A percentile compares a stretch with the other conserved stretches of the same genome.
Conservation (phyloP, 2,113 vertebrate genomes). For the Amphiprion ocellaris region DNA sequence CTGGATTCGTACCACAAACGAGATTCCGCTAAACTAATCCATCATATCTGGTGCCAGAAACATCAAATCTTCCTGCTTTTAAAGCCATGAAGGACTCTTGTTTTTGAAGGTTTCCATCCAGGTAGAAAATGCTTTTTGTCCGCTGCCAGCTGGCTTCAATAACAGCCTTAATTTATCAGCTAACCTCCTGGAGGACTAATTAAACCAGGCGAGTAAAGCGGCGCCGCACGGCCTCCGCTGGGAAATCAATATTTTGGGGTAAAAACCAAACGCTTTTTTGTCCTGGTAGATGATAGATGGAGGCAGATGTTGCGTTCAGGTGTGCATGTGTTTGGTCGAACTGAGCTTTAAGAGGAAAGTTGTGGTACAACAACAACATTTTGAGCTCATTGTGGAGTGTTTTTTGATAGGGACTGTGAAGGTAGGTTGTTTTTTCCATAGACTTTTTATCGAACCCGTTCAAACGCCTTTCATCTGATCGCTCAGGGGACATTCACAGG, state of each 20-base stretch:
- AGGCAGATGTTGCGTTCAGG: conserved; percentile 7
- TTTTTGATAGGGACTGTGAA: too few species aligned
- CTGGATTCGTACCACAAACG: too few species aligned
- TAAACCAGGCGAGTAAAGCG: not conserved
- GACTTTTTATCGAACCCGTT: too few species aligned
- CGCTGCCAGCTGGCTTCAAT: conserved; percentile 43
- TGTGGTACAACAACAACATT: too few species aligned
- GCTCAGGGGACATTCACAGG: too few species aligned
- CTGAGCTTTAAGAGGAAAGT: too few species aligned
- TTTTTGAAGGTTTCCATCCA: not conserved
- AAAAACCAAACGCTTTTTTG: not conserved
- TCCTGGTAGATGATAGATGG: not conserved
- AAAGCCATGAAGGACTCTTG: not conserved
- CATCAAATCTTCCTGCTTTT: not conserved
- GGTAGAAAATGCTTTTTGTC: conserved; percentile 10
- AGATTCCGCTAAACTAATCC: too few species aligned
- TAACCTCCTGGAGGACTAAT: conserved; percentile 16
- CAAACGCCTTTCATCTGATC: too few species aligned
- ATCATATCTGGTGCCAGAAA: too few species aligned
- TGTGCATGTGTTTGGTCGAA: not conserved
- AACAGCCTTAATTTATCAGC: conserved; percentile 50
- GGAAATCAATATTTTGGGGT: conserved; percentile 7
- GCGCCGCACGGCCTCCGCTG: not conserved
- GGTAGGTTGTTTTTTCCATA: too few species aligned
- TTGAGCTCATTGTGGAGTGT: too few species aligned